Conservation (phyloP, 2,888 invertebrate species). For the Nemotelus pantherinus region DNA sequence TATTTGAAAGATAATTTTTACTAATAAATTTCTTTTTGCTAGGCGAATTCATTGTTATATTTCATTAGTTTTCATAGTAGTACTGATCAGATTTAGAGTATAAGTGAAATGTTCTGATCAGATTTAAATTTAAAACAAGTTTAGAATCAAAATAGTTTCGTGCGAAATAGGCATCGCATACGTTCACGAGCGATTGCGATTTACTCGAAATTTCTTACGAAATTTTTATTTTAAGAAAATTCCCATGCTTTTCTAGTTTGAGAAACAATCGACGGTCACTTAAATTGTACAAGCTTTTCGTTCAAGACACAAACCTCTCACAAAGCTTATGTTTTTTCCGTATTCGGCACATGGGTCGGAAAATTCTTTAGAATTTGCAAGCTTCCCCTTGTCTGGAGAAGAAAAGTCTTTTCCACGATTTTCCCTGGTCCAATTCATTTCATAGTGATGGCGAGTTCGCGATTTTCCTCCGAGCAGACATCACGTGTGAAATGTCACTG, state of each 20-base stretch:
- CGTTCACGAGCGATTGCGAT: too few species aligned
- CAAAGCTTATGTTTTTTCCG: background rate
- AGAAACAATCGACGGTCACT: background rate
- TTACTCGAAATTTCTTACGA: too few species aligned
- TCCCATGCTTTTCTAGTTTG: background rate
- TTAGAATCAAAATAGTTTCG: too few species aligned
- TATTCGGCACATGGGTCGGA: background rate
- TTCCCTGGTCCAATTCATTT: conserved; percentile 35
- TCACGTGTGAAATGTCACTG: conserved; percentile 40
- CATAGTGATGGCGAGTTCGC: conserved; percentile 39
- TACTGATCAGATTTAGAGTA: too few species aligned
- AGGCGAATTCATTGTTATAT: too few species aligned
- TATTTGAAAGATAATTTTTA: too few species aligned
- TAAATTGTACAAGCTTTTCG: background rate
- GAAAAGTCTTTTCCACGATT: conserved; percentile 24
- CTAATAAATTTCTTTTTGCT: too few species aligned
- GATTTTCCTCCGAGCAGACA: conserved; percentile 38
- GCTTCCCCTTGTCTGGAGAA: conserved; percentile 7
- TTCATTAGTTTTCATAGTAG: too few species aligned
- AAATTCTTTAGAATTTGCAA: conserved; percentile 12
- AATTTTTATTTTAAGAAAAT: too few species aligned
- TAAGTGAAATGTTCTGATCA: too few species aligned
- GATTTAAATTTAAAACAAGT: too few species aligned
- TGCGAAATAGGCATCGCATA: too few species aligned
- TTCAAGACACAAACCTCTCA: background rate